Conservation (phyloP, 2,888 invertebrate species). For the Hirtodrosophila histrioides region DNA sequence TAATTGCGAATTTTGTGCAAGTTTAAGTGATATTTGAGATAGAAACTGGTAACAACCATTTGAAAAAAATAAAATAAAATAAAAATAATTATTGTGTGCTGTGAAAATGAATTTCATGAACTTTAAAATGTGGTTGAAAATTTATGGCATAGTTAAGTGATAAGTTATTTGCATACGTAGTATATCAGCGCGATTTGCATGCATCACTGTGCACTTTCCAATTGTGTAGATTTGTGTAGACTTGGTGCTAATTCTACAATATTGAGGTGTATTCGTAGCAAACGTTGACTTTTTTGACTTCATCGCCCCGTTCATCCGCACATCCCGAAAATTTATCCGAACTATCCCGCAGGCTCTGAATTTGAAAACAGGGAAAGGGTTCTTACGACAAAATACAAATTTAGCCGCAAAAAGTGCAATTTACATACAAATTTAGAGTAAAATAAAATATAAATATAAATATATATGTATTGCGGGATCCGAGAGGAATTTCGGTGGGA, state of each 20-base stretch:
- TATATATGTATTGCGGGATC: no score
- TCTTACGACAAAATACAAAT: no score
- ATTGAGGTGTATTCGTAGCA: not conserved
- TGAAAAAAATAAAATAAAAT: not conserved
- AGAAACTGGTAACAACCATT: conserved; percentile 10
- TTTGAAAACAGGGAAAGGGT: no score
- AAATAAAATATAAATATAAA: no score
- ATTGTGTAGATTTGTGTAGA: conserved; percentile 10
- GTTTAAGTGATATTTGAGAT: not conserved
- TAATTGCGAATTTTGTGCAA: conserved; percentile 1
- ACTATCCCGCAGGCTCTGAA: no score
- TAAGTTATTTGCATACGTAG: not conserved
- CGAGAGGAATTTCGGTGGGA: no score
- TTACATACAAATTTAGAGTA: no score
- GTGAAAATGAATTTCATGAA: no score
- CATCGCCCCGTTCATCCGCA: no score
- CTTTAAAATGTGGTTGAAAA: conserved; percentile 2
- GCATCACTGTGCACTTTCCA: conserved; percentile 43
- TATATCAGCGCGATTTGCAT: conserved; percentile 28
- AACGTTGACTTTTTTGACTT: no score
- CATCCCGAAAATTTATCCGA: no score
- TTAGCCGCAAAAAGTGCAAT: no score
- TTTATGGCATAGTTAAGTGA: conserved; percentile 4
- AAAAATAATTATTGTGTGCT: not conserved
- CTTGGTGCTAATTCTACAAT: conserved; percentile 9